Conservation (phyloP, 2,888 invertebrate species). For the Pseudanteris insignis region DNA sequence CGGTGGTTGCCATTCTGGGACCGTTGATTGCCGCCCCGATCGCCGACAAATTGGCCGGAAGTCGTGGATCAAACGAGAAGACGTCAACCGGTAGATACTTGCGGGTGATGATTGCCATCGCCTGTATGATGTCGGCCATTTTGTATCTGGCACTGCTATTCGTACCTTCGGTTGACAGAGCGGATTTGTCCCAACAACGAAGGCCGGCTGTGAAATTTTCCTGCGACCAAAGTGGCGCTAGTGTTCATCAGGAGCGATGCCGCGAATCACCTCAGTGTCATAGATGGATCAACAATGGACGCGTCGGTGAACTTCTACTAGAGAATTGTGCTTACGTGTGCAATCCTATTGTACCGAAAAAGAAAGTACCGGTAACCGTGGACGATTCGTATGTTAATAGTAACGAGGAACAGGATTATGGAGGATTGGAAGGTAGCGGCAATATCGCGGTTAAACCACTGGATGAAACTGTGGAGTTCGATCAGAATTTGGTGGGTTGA, state of each 20-base stretch:
- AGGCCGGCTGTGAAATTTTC: slow-evolving; percentile 76
- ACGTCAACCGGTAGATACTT: slow-evolving; percentile 73
- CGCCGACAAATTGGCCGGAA: slow-evolving; percentile 75
- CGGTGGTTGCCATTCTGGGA: slow-evolving; percentile 81
- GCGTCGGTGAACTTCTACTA: slow-evolving; percentile 73
- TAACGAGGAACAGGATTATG: slow-evolving; percentile 13
- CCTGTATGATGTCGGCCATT: slow-evolving; percentile 74
- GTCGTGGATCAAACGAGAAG: slow-evolving; percentile 64
- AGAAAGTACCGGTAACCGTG: slow-evolving; percentile 6
- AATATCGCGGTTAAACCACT: slow-evolving; percentile 54
- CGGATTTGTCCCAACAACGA: slow-evolving; percentile 69
- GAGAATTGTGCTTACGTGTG: slow-evolving; percentile 79
- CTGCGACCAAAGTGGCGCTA: slow-evolving; percentile 76
- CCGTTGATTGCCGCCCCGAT: slow-evolving; percentile 81
- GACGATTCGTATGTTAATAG: neutral
- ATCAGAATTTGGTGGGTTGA: slow-evolving; percentile 5
- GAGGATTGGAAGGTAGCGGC: slow-evolving; percentile 57
- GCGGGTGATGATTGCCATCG: slow-evolving; percentile 75
- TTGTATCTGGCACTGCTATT: slow-evolving; percentile 75
- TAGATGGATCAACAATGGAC: slow-evolving; percentile 71
- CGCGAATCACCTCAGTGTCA: slow-evolving; percentile 75
- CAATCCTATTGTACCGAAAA: slow-evolving; percentile 47
- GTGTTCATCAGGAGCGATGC: slow-evolving; percentile 79
- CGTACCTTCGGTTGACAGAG: slow-evolving; percentile 74
- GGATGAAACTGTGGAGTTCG: slow-evolving; percentile 33